Evolutionary conservation across 2,797 vertebrate species (phyloP).

Genomic region (Garrulus glandarius): DNA sequence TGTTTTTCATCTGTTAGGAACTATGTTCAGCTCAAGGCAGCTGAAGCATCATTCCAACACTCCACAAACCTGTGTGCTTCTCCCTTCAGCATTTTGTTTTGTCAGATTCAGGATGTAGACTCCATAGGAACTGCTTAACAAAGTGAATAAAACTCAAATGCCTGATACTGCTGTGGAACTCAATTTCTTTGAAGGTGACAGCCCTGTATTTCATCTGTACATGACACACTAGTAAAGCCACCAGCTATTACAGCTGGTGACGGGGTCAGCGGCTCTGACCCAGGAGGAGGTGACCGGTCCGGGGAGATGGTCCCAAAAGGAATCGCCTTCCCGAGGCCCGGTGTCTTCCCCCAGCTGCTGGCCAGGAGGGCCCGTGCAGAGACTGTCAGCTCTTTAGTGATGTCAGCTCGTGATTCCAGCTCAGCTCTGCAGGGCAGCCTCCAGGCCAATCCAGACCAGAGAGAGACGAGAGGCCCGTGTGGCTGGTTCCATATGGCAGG

Average conservation of each 20-base stretch:
- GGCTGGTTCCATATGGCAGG: too few species aligned
- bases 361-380: too few species aligned
- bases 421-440: too few species aligned
- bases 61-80: neutral
- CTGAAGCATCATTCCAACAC: slow-evolving; percentile 10
- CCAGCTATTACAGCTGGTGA: neutral
- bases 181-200: neutral
- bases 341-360: too few species aligned
- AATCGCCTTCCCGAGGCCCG: too few species aligned
- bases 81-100: neutral
- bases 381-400: too few species aligned
- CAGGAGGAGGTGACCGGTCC: too few species aligned
- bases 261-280: too few species aligned
- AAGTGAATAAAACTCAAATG: neutral
- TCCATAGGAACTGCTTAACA: neutral
- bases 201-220: neutral
- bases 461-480: too few species aligned
- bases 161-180: neutral
- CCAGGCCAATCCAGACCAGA: too few species aligned
- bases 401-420: too few species aligned
- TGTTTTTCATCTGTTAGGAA: slow-evolving; percentile 47
- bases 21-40: neutral
- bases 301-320: too few species aligned
- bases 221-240: neutral
- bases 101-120: neutral